Conservation (phyloP, 2,888 invertebrate species). For the Stomorhina lunata region DNA sequence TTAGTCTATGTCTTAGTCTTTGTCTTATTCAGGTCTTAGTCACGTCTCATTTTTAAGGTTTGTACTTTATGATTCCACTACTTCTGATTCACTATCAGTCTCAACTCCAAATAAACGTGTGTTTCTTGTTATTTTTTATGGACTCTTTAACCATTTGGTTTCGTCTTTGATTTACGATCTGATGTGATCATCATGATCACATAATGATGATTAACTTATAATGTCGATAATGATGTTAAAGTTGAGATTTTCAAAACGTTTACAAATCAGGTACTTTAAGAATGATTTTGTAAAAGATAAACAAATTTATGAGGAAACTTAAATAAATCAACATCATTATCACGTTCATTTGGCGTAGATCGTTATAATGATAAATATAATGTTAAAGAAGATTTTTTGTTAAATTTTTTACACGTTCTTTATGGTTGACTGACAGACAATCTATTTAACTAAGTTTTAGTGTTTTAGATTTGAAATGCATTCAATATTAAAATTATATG, state of each 20-base stretch:
- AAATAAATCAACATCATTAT: background rate
- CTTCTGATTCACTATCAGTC: background rate
- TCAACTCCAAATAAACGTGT: background rate
- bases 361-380: background rate
- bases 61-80: background rate
- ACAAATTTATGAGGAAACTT: background rate
- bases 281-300: slow-evolving; percentile 9
- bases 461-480: background rate
- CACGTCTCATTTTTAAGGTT: too few species aligned
- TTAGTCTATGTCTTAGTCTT: too few species aligned
- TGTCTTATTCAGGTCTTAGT: too few species aligned
- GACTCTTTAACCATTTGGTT: background rate
- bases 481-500: background rate
- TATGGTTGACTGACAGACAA: slow-evolving; percentile 8
- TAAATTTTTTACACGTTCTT: background rate
- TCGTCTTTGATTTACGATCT: background rate
- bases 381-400: background rate
- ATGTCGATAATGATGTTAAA: background rate
- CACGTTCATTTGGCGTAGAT: background rate
- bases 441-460: background rate
- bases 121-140: background rate
- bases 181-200: background rate
- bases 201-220: background rate
- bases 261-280: slow-evolving; percentile 4
- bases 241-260: background rate